phyloP scores from a whole-genome alignment of 2,888 invertebrate genomes.

The Athalia rosae region DNA sequence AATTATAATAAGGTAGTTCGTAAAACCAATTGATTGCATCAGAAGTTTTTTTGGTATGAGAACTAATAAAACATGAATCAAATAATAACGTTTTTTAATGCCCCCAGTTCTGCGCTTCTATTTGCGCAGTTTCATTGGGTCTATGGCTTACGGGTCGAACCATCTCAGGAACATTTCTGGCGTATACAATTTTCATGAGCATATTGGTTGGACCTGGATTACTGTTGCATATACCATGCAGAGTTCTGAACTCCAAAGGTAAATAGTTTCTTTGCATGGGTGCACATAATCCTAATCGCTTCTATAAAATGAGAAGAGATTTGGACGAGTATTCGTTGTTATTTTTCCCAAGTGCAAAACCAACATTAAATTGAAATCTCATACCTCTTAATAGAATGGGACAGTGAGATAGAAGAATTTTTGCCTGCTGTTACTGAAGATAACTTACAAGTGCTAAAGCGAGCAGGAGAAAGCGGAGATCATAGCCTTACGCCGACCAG shows the following conservation, averaged over 20 bases:
- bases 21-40: too few species aligned
- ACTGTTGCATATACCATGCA: conserved; percentile 60
- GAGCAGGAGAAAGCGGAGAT: conserved; percentile 70
- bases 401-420: conserved; percentile 72
- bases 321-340: too few species aligned
- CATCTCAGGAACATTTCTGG: conserved; percentile 64
- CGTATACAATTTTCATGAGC: conserved; percentile 65
- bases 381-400: conserved; percentile 64
- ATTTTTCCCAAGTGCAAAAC: not conserved
- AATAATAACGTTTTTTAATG: not conserved
- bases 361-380: not conserved
- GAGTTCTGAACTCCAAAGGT: conserved; percentile 65
- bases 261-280: conserved; percentile 21
- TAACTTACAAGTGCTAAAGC: conserved; percentile 69
- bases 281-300: not conserved
- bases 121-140: conserved; percentile 63
- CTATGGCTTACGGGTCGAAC: conserved; percentile 67
- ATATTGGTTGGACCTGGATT: conserved; percentile 66
- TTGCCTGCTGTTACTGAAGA: conserved; percentile 70
- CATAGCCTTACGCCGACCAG: conserved; percentile 67
- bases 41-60: too few species aligned
- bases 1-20: too few species aligned
- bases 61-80: conserved; percentile 1
- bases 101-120: conserved; percentile 66
- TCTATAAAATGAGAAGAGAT: too few species aligned